Percentiles rank a stretch among this genome's conserved stretches.
phyloP scores from a whole-genome alignment of 2,797 vertebrate genomes.

The Odontamblyopus rebecca region DNA sequence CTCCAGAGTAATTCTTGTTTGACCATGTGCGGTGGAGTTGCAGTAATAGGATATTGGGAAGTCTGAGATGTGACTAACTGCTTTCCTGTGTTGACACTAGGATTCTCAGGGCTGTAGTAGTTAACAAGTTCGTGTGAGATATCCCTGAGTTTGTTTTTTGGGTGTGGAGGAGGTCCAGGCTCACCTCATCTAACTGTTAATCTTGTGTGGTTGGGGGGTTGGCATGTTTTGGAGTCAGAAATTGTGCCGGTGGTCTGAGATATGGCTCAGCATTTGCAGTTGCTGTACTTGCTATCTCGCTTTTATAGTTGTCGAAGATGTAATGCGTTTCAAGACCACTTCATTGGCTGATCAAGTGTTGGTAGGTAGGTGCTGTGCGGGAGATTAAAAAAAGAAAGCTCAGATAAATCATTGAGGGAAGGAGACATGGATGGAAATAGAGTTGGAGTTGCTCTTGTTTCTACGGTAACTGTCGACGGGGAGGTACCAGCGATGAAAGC shows the following conservation, averaged over 20 bases:
- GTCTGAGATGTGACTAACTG: constrained; percentile 59
- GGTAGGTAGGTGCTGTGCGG: constrained; percentile 63
- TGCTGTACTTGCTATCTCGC: constrained; percentile 40
- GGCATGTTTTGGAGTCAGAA: constrained; percentile 38
- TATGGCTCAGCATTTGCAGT: constrained; percentile 37
- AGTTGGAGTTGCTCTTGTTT: constrained; percentile 86
- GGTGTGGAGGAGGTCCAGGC: constrained; percentile 19
- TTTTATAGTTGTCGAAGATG: constrained; percentile 63
- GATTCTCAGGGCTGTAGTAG: constrained; percentile 31
- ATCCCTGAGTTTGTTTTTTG: constrained; percentile 41
- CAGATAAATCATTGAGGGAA: constrained; percentile 76
- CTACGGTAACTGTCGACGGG: constrained; percentile 86
- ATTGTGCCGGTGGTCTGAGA: constrained; percentile 31
- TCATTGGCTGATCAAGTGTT: constrained; percentile 69
- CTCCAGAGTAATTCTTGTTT: constrained; percentile 45
- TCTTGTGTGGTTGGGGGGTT: constrained; percentile 45
- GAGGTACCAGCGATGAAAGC: constrained; percentile 81
- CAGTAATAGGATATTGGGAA: constrained; percentile 65
- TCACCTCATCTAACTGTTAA: constrained; percentile 35
- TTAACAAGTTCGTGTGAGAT: constrained; percentile 39
- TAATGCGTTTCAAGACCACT: constrained; percentile 64
- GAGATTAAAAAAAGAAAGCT: constrained; percentile 72
- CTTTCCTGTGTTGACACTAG: constrained; percentile 36
- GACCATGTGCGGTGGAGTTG: constrained; percentile 44
- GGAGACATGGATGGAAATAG: constrained; percentile 84